Conservation (phyloP, 2,113 vertebrate species). For the Mola mola region DNA sequence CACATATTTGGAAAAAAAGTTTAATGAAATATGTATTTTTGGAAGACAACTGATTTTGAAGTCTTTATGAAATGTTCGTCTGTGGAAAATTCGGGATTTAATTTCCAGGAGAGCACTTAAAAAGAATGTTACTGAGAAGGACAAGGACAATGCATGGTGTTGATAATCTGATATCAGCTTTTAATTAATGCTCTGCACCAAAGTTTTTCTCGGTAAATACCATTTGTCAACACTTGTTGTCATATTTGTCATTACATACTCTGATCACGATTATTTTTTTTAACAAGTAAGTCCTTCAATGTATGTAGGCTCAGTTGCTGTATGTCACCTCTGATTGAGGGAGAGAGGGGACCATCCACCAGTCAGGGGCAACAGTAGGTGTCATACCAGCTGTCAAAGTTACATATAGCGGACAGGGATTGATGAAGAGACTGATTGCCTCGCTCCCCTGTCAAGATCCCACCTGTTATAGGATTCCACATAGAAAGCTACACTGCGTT, state of each 20-base stretch:
- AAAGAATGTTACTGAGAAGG: conserved; percentile 3
- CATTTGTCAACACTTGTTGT: conserved; percentile 1
- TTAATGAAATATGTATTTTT: too few relatives aligned
- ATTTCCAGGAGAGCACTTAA: not conserved
- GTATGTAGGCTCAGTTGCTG: conserved; percentile 50
- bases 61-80: too few relatives aligned
- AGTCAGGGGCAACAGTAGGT: conserved; percentile 70
- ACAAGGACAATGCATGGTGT: conserved; percentile 11
- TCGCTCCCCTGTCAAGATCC: conserved; percentile 74
- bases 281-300: conserved; percentile 48
- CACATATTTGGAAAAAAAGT: too few relatives aligned
- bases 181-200: too few relatives aligned
- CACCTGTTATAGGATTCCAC: conserved; percentile 71
- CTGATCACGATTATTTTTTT: conserved; percentile 23
- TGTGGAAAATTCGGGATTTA: not conserved
- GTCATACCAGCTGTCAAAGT: conserved; percentile 80
- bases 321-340: conserved; percentile 68
- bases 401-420: conserved; percentile 74
- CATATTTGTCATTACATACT: conserved; percentile 21
- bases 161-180: too few relatives aligned
- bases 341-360: conserved; percentile 68
- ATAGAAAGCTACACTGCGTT: conserved; percentile 56
- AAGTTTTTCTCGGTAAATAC: too few relatives aligned
- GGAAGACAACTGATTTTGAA: too few relatives aligned
- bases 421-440: conserved; percentile 77